These are phyloP conservation scores for Lagria hirta DNA, from an alignment of 2,888 invertebrate genomes.

Conservation along the genomic window DNA sequence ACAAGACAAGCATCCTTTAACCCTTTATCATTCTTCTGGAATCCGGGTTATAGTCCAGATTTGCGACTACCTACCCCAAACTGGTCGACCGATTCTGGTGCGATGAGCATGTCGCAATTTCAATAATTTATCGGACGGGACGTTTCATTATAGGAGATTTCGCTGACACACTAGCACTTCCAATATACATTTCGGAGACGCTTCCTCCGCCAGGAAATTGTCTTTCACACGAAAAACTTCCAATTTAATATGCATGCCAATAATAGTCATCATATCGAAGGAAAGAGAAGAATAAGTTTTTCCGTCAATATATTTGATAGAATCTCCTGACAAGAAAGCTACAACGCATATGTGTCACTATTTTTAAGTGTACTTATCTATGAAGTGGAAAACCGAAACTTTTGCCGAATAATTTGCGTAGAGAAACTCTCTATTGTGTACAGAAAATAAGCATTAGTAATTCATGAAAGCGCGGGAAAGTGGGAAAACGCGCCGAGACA, in stretches of 20 bases:
- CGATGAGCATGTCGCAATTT: constrained; percentile 7
- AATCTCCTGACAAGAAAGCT: too few relatives aligned
- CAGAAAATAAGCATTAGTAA: constrained; percentile 45
- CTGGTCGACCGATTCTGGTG: constrained; percentile 17
- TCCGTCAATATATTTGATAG: too few relatives aligned
- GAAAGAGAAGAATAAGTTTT: too few relatives aligned
- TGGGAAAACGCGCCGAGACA: constrained; percentile 33
- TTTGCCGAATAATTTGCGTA: too few relatives aligned
- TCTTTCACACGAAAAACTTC: constrained; percentile 24
- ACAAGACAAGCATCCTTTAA: constrained; percentile 41
- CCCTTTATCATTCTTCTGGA: constrained; percentile 41
- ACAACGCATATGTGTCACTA: too few relatives aligned
- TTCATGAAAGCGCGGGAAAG: constrained; percentile 43
- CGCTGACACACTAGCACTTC: constrained; percentile 11
- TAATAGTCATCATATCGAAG: constrained; percentile 23
- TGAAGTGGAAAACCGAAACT: too few relatives aligned
- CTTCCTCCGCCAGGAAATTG: constrained; percentile 26
- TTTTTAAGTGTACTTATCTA: too few relatives aligned
- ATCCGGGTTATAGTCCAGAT: constrained; percentile 28
- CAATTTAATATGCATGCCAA: constrained; percentile 26
- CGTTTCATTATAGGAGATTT: constrained; percentile 14
- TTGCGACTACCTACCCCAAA: constrained; percentile 28
- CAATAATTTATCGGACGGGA: constrained; percentile 17
- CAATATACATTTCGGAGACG: constrained; percentile 37
- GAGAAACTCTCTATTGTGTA: too few relatives aligned